Evolutionary conservation across 2,888 invertebrate species (phyloP).

Genomic region (Patella depressa): DNA sequence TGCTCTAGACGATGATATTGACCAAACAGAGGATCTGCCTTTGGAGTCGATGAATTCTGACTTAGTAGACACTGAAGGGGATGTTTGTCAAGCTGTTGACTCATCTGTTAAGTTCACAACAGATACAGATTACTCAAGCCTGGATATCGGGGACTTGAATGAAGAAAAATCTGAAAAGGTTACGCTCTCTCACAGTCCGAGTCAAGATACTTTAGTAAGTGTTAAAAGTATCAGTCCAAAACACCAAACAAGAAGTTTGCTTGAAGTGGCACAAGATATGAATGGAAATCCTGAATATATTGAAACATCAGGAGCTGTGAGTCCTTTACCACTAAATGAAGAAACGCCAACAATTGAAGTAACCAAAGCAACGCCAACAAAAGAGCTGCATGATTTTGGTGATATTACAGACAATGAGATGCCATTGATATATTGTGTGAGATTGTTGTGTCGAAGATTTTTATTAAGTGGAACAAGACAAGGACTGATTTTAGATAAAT

Average conservation of each 20-base stretch:
- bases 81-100: constrained; percentile 23
- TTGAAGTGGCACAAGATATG: constrained; percentile 55
- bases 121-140: constrained; percentile 63
- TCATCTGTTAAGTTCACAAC: constrained; percentile 48
- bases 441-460: constrained; percentile 82
- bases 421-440: constrained; percentile 81
- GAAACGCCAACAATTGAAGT: constrained; percentile 15
- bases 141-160: constrained; percentile 65
- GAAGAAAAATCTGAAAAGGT: constrained; percentile 63
- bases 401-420: constrained; percentile 77
- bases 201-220: constrained; percentile 63
- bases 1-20: neutral
- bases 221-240: constrained; percentile 61
- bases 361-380: constrained; percentile 20
- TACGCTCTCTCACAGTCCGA: constrained; percentile 61
- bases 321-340: constrained; percentile 13
- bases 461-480: constrained; percentile 77
- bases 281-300: constrained; percentile 56
- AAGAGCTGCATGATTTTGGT: constrained; percentile 72
- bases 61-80: neutral
- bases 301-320: constrained; percentile 8
- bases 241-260: constrained; percentile 31
- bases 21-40: neutral
- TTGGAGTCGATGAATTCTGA: neutral
- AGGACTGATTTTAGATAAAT: constrained; percentile 78